These are phyloP conservation scores for Epizoanthus fatuus DNA, from an alignment of 92 coral and sea anemone species.

Conservation along the genomic window DNA sequence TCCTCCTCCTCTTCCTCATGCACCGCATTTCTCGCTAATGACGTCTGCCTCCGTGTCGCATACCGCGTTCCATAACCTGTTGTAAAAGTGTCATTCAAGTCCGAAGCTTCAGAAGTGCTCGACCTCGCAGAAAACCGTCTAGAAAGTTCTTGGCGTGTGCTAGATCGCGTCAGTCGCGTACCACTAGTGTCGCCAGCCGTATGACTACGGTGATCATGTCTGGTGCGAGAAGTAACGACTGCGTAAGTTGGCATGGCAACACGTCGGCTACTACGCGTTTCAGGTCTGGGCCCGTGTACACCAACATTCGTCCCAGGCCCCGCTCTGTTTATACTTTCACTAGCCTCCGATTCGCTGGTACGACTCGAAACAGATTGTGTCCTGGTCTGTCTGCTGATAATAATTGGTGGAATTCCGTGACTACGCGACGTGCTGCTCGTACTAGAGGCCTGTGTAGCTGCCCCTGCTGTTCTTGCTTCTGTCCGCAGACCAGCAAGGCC, in stretches of 20 bases:
- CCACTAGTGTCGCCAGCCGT: conserved; percentile 52
- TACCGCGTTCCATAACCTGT: conserved; percentile 76
- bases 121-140: conserved; percentile 56
- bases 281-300: conserved; percentile 45
- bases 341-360: conserved; percentile 59
- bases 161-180: conserved; percentile 57
- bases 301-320: conserved; percentile 32
- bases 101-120: conserved; percentile 38
- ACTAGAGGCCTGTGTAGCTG: conserved; percentile 27
- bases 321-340: conserved; percentile 41
- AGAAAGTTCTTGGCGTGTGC: conserved; percentile 66
- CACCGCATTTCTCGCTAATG: conserved; percentile 46
- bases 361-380: conserved; percentile 64
- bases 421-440: conserved; percentile 51
- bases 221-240: conserved; percentile 37
- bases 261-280: conserved; percentile 62
- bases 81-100: neutral
- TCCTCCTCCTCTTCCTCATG: conserved; percentile 67
- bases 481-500: conserved; percentile 50
- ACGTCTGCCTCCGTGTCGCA: conserved; percentile 90
- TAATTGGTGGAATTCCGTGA: conserved; percentile 54
- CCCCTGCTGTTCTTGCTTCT: conserved; percentile 30
- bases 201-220: conserved; percentile 50
- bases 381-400: conserved; percentile 52
- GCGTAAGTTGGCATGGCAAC: conserved; percentile 21